Evolutionary conservation across 2,888 invertebrate genomes (phyloP), one percentile per base, ranked within the genome.

Genomic region (Galerucella nymphaeae): DNA sequence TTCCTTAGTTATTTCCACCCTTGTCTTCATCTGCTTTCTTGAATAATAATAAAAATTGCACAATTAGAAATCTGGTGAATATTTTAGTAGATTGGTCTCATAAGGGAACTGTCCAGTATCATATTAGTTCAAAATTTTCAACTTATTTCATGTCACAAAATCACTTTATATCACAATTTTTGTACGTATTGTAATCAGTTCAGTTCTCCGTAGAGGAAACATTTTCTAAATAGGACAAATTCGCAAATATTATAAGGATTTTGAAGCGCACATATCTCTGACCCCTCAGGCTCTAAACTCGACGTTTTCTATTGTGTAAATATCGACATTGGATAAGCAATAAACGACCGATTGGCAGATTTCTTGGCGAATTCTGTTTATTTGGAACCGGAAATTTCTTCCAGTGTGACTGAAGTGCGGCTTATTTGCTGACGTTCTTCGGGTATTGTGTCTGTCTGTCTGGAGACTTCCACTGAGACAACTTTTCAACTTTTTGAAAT

Each of bases 311-410:
- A 58, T 67, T 68, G 71, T 71, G 71, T 62, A 74, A 71, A 74
- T 68, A 74, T 62, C 66, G 53, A 67, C 65, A 74, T 74, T 74
- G 74, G 71, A 74, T 74, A 74, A 74, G 68, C 71, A 71, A 71
- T 66, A 71, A 71, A 72, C 72, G 64, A 57, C 61, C 67, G 63
- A 74, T 74, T 62, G 71, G 71, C 71, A 71, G 71, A 74, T 74
- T 74, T 68, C 61, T 23, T 57, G 61, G 53, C 20, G 20, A 66
- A 67, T 71, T 65, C 65, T 70, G 70, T 74, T 74, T 74, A 74
- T 71, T 71, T 65, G 63, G 71, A 61, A 66, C 63, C 45, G 55
- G 72, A 68, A 68, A 67, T 68, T 70, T 65, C 69, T 72, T 69
- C 59, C 72, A 65, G 58, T 69, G 65, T 72, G 67, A 72, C 67